These are phyloP conservation scores for Drosophila sechellia DNA, from an alignment of 1,140 invertebrate genomes.

Conservation along the genomic window DNA sequence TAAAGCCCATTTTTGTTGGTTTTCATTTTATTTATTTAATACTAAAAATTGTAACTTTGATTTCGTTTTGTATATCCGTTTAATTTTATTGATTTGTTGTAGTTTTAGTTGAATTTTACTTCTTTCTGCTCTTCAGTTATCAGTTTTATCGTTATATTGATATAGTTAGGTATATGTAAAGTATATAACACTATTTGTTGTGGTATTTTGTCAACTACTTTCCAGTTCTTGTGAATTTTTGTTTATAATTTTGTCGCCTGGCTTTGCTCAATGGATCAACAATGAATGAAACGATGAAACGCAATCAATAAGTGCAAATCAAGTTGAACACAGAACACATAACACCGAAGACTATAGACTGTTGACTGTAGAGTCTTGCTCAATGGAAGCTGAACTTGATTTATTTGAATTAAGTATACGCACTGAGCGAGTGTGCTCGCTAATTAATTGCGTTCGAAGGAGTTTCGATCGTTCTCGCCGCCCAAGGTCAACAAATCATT, in stretches of 20 bases:
- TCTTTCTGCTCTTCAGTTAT: constrained; percentile 8
- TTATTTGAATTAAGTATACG: constrained; percentile 27
- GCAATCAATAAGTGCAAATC: constrained; percentile 37
- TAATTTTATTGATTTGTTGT: constrained; percentile 20
- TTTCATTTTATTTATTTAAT: constrained; percentile 52
- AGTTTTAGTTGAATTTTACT: constrained; percentile 15
- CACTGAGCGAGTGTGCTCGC: constrained; percentile 3
- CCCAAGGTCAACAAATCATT: constrained; percentile 10
- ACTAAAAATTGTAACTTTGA: constrained; percentile 52
- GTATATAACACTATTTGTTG: constrained; percentile 49
- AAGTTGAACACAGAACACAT: constrained; percentile 5
- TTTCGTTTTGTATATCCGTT: constrained; percentile 44
- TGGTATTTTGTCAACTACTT: constrained; percentile 38
- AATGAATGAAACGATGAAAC: constrained; percentile 19
- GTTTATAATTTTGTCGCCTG: constrained; percentile 16
- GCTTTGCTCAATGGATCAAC: constrained; percentile 18
- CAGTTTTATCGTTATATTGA: constrained; percentile 47
- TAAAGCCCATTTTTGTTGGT: constrained; percentile 5
- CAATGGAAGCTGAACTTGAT: constrained; percentile 31
- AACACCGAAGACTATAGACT: constrained; percentile 2
- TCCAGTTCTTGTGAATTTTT: constrained; percentile 47
- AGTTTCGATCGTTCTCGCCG: constrained; percentile 1
- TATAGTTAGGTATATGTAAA: constrained; percentile 49
- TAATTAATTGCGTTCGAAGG: constrained; percentile 30
- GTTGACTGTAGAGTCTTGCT: neutral